Conservation (phyloP, 2,113 vertebrate genomes). For the Rostratula benghalensis region DNA sequence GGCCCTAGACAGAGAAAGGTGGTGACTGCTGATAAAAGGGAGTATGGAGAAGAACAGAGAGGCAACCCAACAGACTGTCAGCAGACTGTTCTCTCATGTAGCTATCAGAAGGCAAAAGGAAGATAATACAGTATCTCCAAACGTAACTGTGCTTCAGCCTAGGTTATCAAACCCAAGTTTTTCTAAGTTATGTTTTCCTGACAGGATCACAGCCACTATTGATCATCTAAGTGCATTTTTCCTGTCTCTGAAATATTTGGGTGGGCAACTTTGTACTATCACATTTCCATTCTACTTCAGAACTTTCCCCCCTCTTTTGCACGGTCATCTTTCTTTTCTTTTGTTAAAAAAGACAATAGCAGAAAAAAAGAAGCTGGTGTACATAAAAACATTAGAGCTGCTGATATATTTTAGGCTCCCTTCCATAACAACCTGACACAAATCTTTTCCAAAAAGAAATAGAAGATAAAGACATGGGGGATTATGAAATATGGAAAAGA, state of each 20-base stretch:
- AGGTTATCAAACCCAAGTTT: neutral
- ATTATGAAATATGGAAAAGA: neutral
- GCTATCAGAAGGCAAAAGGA: neutral
- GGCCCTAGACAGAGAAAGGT: neutral
- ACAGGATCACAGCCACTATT: neutral
- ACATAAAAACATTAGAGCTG: neutral
- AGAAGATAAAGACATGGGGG: neutral
- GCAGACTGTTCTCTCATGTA: neutral
- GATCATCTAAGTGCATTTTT: neutral
- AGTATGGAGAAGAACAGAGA: neutral
- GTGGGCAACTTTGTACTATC: neutral
- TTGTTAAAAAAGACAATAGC: neutral
- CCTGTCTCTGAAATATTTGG: neutral
- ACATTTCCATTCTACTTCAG: neutral
- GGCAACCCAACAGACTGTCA: accelerated
- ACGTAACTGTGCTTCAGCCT: neutral
- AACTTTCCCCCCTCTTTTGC: neutral
- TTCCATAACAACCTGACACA: neutral
- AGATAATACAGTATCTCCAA: neutral
- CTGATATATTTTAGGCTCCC: neutral
- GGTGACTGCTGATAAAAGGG: neutral
- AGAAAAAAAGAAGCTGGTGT: neutral
- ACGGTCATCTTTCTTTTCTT: neutral
- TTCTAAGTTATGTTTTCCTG: neutral
- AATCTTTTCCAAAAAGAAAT: neutral